phyloP scores from a whole-genome alignment of 2,113 vertebrate species.

The Neodon shergylaensis region DNA sequence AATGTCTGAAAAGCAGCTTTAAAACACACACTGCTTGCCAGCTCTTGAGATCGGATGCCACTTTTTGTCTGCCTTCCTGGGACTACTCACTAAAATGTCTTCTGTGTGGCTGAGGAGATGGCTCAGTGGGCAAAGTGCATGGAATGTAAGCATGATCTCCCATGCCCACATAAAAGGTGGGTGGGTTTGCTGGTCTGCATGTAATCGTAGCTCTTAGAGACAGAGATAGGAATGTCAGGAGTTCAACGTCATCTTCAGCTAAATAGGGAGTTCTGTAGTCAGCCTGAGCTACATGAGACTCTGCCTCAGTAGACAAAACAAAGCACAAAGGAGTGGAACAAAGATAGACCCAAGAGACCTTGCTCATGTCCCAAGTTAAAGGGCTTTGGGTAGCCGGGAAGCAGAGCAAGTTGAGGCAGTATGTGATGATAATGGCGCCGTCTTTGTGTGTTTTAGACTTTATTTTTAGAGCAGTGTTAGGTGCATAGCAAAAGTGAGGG shows the following conservation, averaged over 20 bases:
- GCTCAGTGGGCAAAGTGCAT: neutral
- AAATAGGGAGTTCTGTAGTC: neutral
- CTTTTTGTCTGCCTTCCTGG: neutral
- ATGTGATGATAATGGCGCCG: neutral
- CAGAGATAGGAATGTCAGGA: neutral
- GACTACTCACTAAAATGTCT: neutral
- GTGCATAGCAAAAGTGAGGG: neutral
- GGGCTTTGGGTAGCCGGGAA: neutral
- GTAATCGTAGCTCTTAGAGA: neutral
- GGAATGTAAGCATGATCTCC: neutral
- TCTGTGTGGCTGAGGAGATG: neutral
- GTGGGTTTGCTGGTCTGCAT: neutral
- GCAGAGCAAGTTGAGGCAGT: neutral
- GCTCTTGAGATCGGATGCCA: neutral
- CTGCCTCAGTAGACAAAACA: neutral
- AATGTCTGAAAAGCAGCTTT: neutral
- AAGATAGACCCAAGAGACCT: neutral
- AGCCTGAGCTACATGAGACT: neutral
- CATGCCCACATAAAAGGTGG: neutral
- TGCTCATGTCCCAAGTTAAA: neutral
- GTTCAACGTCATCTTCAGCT: neutral
- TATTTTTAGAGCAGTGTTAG: neutral
- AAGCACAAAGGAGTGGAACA: neutral
- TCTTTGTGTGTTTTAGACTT: neutral
- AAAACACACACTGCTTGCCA: neutral